These are phyloP conservation scores for Falco peregrinus DNA, from an alignment of 2,797 vertebrate genomes.

Conservation along the genomic window DNA sequence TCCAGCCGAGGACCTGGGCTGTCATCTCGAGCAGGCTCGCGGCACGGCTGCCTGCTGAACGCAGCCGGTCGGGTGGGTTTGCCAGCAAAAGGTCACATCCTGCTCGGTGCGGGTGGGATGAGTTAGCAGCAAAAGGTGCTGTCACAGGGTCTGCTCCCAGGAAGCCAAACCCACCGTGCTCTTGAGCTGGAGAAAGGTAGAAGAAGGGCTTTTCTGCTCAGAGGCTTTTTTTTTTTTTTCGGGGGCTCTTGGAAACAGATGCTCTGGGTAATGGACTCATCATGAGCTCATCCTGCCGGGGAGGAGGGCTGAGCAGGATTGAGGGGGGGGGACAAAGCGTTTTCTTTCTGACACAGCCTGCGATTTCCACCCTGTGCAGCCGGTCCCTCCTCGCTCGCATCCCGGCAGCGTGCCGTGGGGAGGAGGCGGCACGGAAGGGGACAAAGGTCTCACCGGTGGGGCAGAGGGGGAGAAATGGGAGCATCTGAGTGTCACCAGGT, in stretches of 20 bases:
- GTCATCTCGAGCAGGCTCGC: background rate
- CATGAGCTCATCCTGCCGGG: background rate
- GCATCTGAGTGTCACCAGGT: background rate
- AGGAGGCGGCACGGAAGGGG: background rate
- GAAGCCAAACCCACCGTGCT: accelerated
- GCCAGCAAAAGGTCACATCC: background rate
- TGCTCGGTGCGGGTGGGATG: accelerated
- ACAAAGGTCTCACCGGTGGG: background rate
- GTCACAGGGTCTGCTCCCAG: background rate
- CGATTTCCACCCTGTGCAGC: background rate
- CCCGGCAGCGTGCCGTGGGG: accelerated
- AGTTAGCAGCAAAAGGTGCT: background rate
- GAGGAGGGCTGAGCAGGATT: background rate
- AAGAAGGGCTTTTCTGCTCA: background rate
- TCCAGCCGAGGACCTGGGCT: background rate
- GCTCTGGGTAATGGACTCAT: background rate
- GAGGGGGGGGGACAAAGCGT: background rate
- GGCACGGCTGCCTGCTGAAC: background rate
- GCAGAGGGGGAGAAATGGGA: background rate
- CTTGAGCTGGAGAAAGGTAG: background rate
- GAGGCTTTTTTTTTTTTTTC: background rate
- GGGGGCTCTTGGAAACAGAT: background rate
- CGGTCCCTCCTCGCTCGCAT: accelerated
- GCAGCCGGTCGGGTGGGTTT: accelerated
- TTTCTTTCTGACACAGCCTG: background rate